A percentile compares a stretch with the other conserved stretches of the same genome.
Conservation (phyloP, 1,140 invertebrate species). For the Tetragonula clypearis region DNA sequence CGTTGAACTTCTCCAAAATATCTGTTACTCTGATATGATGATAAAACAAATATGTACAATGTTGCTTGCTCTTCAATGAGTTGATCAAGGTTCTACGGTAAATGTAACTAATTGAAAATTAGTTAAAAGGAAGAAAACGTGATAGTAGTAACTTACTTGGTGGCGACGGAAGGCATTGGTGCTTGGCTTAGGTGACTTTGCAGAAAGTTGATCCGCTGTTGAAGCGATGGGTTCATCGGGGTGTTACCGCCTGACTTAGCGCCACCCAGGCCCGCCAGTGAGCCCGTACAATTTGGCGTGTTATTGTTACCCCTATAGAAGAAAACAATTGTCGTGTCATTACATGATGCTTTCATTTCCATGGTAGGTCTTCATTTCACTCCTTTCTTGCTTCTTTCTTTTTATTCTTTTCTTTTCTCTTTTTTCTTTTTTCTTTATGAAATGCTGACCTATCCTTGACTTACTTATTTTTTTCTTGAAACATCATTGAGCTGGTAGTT, state of each 20-base stretch:
- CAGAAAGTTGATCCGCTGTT: constrained; percentile 94
- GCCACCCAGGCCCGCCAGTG: constrained; percentile 76
- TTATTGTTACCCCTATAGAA: constrained; percentile 80
- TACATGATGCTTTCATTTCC: background rate
- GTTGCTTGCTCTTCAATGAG: background rate
- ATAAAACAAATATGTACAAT: background rate
- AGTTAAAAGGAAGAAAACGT: background rate
- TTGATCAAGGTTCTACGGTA: background rate
- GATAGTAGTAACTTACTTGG: constrained; percentile 84
- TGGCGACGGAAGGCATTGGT: constrained; percentile 94
- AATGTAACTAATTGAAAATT: background rate
- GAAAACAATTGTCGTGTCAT: constrained; percentile 7
- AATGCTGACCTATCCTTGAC: constrained; percentile 50
- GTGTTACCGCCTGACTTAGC: constrained; percentile 78
- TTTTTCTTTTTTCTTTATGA: background rate
- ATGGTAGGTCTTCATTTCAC: constrained; percentile 60
- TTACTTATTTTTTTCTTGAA: constrained; percentile 28
- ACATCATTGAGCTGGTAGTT: background rate
- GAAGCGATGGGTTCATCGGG: constrained; percentile 86
- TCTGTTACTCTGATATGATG: too few species aligned
- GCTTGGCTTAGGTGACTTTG: constrained; percentile 94
- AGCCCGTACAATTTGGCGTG: constrained; percentile 74
- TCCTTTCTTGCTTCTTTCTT: too few species aligned
- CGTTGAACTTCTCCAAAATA: too few species aligned
- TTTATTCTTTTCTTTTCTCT: background rate